A percentile compares a stretch with the other conserved stretches of the same genome.
Evolutionary conservation across 2,888 invertebrate genomes (phyloP).

Genomic region (Nomada fucata): DNA sequence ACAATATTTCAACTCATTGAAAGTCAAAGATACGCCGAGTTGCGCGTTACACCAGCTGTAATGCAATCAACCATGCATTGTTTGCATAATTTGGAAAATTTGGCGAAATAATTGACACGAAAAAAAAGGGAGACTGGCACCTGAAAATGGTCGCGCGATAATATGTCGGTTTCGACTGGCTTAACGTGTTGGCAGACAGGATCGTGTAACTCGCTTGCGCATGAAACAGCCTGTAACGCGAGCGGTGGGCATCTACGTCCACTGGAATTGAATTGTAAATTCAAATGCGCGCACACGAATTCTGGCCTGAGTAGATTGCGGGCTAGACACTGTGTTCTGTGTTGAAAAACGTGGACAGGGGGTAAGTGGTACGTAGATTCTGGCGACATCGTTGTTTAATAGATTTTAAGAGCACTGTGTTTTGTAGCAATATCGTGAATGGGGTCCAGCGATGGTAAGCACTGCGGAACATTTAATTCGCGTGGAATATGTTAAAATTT

Average conservation of each 20-base stretch:
- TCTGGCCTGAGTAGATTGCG: neutral
- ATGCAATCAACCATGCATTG: too few relatives aligned
- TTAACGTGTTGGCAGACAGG: too few relatives aligned
- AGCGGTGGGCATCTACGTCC: constrained; percentile 1
- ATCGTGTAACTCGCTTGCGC: neutral
- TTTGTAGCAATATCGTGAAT: neutral
- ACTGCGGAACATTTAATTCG: neutral
- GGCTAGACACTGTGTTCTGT: neutral
- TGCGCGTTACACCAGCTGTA: too few relatives aligned
- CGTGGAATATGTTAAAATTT: too few relatives aligned
- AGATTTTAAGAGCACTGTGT: constrained; percentile 2
- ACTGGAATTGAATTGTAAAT: constrained; percentile 44
- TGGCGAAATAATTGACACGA: too few relatives aligned
- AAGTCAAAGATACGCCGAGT: too few relatives aligned
- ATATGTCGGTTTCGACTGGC: too few relatives aligned
- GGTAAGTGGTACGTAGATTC: neutral
- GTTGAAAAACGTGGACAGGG: neutral
- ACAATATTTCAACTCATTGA: too few relatives aligned
- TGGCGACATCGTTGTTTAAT: neutral
- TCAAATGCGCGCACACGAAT: constrained; percentile 20
- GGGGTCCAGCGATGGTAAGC: neutral
- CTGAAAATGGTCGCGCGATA: too few relatives aligned
- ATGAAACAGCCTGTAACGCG: constrained; percentile 19
- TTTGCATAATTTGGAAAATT: too few relatives aligned
- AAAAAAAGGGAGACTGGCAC: too few relatives aligned